Conservation (phyloP, 2,888 invertebrate species). For the Doris montereyensis region DNA sequence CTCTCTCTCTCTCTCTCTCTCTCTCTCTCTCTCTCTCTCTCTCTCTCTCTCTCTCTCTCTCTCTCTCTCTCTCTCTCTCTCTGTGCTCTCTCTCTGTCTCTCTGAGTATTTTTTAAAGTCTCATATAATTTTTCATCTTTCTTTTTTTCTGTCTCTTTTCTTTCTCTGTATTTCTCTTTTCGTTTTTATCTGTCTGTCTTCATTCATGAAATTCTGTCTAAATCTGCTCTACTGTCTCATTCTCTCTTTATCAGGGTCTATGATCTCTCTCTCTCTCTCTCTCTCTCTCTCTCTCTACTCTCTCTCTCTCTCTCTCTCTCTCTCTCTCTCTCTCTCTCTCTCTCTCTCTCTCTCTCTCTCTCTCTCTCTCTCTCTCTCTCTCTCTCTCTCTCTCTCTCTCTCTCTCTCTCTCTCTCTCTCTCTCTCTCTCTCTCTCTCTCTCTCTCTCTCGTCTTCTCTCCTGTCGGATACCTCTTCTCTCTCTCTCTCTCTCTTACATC, state of each 20-base stretch:
- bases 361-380: too few relatives aligned
- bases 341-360: neutral
- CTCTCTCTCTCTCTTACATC: neutral
- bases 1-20: neutral
- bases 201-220: too few relatives aligned
- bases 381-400: too few relatives aligned
- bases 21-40: neutral
- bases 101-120: neutral
- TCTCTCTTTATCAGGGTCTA: neutral
- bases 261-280: too few relatives aligned
- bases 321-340: neutral
- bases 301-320: neutral
- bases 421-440: too few relatives aligned
- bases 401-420: too few relatives aligned
- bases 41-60: slow-evolving; percentile 14
- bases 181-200: neutral
- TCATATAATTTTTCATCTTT: neutral
- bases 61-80: slow-evolving; percentile 11
- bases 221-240: neutral
- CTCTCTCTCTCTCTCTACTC: too few relatives aligned
- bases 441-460: neutral
- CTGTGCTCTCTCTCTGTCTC: too few relatives aligned
- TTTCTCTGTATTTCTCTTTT: too few relatives aligned
- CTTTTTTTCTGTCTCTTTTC: neutral
- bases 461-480: neutral